These are phyloP conservation scores for Dynastes tityus DNA, from an alignment of 2,888 invertebrate species.

Conservation along the genomic window DNA sequence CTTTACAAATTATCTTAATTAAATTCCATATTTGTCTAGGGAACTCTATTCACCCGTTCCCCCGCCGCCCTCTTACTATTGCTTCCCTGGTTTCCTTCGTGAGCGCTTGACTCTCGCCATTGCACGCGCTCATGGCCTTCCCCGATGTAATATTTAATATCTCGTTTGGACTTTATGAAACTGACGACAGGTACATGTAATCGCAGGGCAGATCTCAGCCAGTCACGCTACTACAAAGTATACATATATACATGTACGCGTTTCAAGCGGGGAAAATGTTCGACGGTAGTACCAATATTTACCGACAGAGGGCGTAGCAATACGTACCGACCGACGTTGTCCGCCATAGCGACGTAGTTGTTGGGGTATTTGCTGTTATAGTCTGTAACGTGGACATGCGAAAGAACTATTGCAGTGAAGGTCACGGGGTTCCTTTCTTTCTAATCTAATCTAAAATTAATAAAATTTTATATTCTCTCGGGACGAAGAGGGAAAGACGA, in stretches of 20 bases:
- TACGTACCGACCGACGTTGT: not conserved
- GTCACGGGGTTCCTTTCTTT: not conserved
- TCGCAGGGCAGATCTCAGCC: slow-evolving; percentile 24
- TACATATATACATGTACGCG: slow-evolving; percentile 3
- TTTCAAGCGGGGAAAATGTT: not conserved
- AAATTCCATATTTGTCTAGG: not conserved
- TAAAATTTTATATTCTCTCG: slow-evolving; percentile 12
- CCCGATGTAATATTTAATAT: slow-evolving; percentile 40
- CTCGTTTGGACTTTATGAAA: slow-evolving; percentile 46
- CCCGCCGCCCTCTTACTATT: not conserved
- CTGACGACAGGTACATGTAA: slow-evolving; percentile 41
- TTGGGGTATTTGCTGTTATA: too few species aligned
- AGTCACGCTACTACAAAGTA: slow-evolving; percentile 41
- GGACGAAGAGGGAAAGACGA: not conserved
- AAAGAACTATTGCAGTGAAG: slow-evolving; percentile 17
- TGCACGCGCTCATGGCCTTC: not conserved
- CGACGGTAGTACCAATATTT: not conserved
- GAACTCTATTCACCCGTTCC: not conserved
- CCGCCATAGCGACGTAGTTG: too few species aligned
- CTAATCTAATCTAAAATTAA: slow-evolving; percentile 37
- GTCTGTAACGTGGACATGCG: slow-evolving; percentile 2
- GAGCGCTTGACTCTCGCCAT: not conserved
- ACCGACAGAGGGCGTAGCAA: not conserved
- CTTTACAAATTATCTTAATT: slow-evolving; percentile 10
- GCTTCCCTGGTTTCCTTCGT: not conserved